Conservation (phyloP, 2,113 vertebrate species). For the Tamias sibiricus region DNA sequence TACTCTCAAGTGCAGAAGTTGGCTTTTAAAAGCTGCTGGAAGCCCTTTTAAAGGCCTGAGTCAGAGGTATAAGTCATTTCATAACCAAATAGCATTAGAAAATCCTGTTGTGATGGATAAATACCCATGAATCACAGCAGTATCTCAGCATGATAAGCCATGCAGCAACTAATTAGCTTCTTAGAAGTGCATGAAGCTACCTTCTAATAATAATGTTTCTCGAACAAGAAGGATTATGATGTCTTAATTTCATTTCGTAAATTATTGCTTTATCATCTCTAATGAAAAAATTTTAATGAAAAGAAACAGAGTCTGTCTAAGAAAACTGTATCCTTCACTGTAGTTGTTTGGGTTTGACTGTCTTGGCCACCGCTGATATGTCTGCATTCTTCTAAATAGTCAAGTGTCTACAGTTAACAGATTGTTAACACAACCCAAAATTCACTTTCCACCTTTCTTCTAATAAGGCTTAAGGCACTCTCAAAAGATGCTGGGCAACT, state of each 20-base stretch:
- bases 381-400: background rate
- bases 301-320: background rate
- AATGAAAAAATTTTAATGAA: constrained; percentile 17
- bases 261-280: background rate
- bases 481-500: background rate
- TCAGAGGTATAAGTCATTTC: constrained; percentile 43
- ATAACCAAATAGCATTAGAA: constrained; percentile 76
- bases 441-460: background rate
- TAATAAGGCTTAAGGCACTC: background rate
- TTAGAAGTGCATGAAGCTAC: background rate
- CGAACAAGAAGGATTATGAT: background rate
- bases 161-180: constrained; percentile 40
- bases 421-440: background rate
- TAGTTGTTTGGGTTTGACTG: background rate
- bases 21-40: constrained; percentile 68
- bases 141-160: constrained; percentile 53
- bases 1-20: constrained; percentile 36
- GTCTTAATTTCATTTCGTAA: constrained; percentile 58
- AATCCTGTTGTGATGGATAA: constrained; percentile 60
- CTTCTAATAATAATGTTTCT: constrained; percentile 28
- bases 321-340: background rate
- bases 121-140: constrained; percentile 65
- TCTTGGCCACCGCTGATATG: background rate
- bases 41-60: constrained; percentile 67
- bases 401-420: background rate